These are phyloP conservation scores for Lottia gigantea DNA, from an alignment of 2,888 invertebrate genomes.

Conservation along the genomic window DNA sequence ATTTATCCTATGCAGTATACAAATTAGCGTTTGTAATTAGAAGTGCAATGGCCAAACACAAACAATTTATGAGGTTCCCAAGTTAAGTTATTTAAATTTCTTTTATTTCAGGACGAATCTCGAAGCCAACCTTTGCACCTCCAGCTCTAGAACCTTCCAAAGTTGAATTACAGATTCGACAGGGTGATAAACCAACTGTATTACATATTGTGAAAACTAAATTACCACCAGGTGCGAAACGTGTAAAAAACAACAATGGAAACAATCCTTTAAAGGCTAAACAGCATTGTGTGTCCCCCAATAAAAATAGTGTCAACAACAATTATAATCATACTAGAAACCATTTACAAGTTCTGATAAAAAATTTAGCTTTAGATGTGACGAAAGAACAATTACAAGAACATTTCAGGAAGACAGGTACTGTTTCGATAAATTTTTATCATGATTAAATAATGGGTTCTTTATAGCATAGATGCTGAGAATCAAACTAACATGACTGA, in stretches of 20 bases:
- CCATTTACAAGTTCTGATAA: constrained; percentile 57
- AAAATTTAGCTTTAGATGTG: constrained; percentile 55
- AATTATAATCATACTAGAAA: constrained; percentile 32
- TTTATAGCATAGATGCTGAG: too few species aligned
- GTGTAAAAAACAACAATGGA: neutral
- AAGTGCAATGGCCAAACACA: too few species aligned
- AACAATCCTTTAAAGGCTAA: constrained; percentile 14
- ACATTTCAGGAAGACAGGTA: constrained; percentile 61
- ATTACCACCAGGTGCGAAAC: constrained; percentile 1
- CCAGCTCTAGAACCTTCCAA: neutral
- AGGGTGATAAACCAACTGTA: neutral
- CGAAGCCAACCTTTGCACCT: neutral
- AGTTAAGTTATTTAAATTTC: too few species aligned
- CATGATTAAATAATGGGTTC: too few species aligned
- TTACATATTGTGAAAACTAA: constrained; percentile 2
- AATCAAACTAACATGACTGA: too few species aligned
- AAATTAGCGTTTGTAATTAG: too few species aligned
- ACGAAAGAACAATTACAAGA: constrained; percentile 58
- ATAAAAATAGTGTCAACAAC: constrained; percentile 8
- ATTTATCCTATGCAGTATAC: too few species aligned
- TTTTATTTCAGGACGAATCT: too few species aligned
- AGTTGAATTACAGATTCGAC: constrained; percentile 4
- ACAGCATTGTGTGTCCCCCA: neutral
- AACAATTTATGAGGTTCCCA: too few species aligned
- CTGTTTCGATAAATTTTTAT: too few species aligned